Evolutionary conservation across 2,888 invertebrate species (phyloP), one percentile per base, ranked within the genome.

Genomic region (Volucella bombylans): DNA sequence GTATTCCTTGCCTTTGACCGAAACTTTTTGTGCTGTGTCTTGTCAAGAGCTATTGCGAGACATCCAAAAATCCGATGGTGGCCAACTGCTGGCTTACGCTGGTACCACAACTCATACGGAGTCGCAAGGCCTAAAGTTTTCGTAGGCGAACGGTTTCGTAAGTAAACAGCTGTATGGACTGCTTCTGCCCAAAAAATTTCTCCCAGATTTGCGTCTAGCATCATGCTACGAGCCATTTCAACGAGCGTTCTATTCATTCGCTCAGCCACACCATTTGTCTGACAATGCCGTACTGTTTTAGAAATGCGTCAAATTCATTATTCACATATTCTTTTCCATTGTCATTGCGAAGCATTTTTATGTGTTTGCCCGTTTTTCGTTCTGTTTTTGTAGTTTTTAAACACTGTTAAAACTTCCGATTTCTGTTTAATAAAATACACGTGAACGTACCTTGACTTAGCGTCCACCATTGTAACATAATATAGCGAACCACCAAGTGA

Each of bases 181-280:
- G n/a, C n/a, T n/a, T n/a, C n/a, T n/a, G n/a, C n/a, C n/a, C n/a
- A n/a, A n/a, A n/a, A n/a, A n/a, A n/a, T n/a, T n/a, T n/a, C n/a
- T n/a, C n/a, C n/a, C n/a, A n/a, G n/a, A 3, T 73, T 71, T 14
- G 86, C 64, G 8, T 87, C 67, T 0, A 86, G 50, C 10, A 90
- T 47, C 86, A 90, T 87, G 10, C 87, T 79, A 15, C 89, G 77
- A 4, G 88, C 88, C 64, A 86, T 85, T 55, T 89, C 88, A 14
- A 88, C 50, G 43, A 85, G 47, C 0, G 82, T 86, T 0, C 78
- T 62, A 15, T 82, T 78, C 1, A 50, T 43, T 12, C 80, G 47
- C 49, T 87, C 86, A 10, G 86, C 82, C 9, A 87, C 82, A 3
- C 86, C 86, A 47, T 87, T 87, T 87, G 83, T 3, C 82, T 41